Percentiles rank a stretch among this genome's conserved stretches.
These are phyloP conservation scores for Drosophila lutescens DNA, from an alignment of 2,888 invertebrate species.

Conservation along the genomic window DNA sequence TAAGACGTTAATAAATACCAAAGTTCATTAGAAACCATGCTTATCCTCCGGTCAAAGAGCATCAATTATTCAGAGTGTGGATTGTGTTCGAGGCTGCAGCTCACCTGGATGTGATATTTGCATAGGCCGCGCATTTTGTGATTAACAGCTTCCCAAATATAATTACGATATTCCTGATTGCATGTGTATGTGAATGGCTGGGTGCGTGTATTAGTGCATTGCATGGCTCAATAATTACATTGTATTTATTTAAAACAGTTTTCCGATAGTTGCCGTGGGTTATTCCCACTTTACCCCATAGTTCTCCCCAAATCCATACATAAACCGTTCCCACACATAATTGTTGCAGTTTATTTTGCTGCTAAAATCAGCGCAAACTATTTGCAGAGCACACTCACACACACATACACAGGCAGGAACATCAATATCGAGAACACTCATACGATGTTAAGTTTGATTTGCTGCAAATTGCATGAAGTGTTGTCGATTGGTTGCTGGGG, in stretches of 20 bases:
- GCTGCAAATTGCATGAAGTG: constrained; percentile 62
- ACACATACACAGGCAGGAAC: constrained; percentile 4
- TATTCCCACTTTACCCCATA: constrained; percentile 8
- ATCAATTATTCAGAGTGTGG: constrained; percentile 20
- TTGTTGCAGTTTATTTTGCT: constrained; percentile 74
- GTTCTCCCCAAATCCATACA: not conserved
- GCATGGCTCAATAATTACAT: constrained; percentile 72
- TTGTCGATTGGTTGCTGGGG: constrained; percentile 47
- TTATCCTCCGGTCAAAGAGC: constrained; percentile 11
- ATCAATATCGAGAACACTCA: constrained; percentile 33
- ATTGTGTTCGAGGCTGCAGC: constrained; percentile 31
- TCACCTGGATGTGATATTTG: constrained; percentile 58
- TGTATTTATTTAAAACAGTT: constrained; percentile 70
- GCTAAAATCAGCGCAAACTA: constrained; percentile 68
- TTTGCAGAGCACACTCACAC: constrained; percentile 24
- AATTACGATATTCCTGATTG: constrained; percentile 49
- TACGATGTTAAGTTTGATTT: constrained; percentile 51
- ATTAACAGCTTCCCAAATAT: constrained; percentile 68
- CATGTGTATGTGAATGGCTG: constrained; percentile 17
- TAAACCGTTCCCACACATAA: constrained; percentile 55
- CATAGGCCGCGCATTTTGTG: constrained; percentile 69
- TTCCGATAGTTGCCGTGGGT: constrained; percentile 52
- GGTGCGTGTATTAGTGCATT: constrained; percentile 45
- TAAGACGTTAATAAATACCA: not conserved
- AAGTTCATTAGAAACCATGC: not conserved